Evolutionary conservation across 2,888 invertebrate genomes (phyloP).

Genomic region (Thereva nobilitata): DNA sequence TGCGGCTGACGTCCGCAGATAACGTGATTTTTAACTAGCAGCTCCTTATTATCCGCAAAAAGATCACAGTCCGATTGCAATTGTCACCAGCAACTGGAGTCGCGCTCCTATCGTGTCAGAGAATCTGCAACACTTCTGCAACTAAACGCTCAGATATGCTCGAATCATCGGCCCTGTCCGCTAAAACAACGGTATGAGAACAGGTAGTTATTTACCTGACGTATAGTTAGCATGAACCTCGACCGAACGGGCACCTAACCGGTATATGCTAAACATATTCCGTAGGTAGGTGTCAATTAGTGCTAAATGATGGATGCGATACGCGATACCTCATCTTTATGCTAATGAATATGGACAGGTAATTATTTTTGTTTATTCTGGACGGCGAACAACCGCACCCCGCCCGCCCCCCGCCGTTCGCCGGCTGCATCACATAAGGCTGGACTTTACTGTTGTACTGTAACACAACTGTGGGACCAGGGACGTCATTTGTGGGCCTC

Average conservation of each 20-base stretch:
- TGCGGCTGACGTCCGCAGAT: too few species aligned
- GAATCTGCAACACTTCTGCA: constrained; percentile 31
- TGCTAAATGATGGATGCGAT: constrained; percentile 44
- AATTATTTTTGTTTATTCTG: constrained; percentile 41
- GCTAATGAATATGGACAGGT: constrained; percentile 43
- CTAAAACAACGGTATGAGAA: constrained; percentile 4
- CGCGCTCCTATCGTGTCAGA: constrained; percentile 24
- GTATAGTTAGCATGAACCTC: constrained; percentile 6
- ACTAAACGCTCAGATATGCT: constrained; percentile 11
- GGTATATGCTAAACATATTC: constrained; percentile 30
- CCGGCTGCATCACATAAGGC: not conserved
- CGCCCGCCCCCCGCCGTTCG: not conserved
- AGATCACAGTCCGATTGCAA: constrained; percentile 28
- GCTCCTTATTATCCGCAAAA: constrained; percentile 31
- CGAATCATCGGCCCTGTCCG: not conserved
- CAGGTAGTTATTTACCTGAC: constrained; percentile 4
- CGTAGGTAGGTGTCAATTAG: constrained; percentile 43
- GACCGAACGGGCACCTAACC: constrained; percentile 10
- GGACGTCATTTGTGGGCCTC: not conserved
- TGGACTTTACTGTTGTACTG: too few species aligned
- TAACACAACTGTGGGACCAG: constrained; percentile 7
- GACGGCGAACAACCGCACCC: constrained; percentile 18
- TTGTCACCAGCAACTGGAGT: constrained; percentile 19
- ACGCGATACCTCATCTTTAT: constrained; percentile 42
- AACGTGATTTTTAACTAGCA: not conserved